These are phyloP conservation scores for Dione juno DNA, from an alignment of 2,888 invertebrate genomes.

Conservation along the genomic window DNA sequence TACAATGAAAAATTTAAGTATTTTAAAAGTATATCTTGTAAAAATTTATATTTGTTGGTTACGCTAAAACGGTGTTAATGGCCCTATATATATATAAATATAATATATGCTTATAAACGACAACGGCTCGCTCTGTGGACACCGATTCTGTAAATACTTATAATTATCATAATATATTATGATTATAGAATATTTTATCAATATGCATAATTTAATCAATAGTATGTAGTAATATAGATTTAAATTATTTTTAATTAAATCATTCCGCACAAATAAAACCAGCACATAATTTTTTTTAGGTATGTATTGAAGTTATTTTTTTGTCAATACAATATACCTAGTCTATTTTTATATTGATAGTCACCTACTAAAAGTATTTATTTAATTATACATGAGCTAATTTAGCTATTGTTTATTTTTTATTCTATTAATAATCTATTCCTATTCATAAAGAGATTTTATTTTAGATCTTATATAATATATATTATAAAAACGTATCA, in stretches of 20 bases:
- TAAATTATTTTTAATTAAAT: neutral
- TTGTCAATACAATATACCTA: no score
- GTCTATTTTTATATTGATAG: no score
- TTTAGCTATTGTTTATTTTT: no score
- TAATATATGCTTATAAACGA: slow-evolving; percentile 34
- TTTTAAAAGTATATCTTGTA: neutral
- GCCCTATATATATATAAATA: no score
- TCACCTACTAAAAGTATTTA: no score
- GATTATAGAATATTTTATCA: slow-evolving; percentile 6
- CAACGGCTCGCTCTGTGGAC: slow-evolving; percentile 42
- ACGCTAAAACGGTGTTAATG: no score
- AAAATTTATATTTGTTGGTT: slow-evolving; percentile 28
- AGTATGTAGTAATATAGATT: neutral
- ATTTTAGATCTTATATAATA: neutral
- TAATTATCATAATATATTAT: slow-evolving; percentile 34
- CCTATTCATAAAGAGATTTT: neutral
- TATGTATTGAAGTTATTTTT: no score
- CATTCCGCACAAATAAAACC: neutral
- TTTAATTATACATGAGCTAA: no score
- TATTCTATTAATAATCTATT: no score
- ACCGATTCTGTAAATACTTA: slow-evolving; percentile 40
- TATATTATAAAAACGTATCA: neutral
- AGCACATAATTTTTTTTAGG: no score
- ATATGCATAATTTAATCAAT: neutral
- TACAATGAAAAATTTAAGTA: no score